These are phyloP conservation scores for Drosophila cognata DNA, from an alignment of 2,888 invertebrate genomes.

Conservation along the genomic window DNA sequence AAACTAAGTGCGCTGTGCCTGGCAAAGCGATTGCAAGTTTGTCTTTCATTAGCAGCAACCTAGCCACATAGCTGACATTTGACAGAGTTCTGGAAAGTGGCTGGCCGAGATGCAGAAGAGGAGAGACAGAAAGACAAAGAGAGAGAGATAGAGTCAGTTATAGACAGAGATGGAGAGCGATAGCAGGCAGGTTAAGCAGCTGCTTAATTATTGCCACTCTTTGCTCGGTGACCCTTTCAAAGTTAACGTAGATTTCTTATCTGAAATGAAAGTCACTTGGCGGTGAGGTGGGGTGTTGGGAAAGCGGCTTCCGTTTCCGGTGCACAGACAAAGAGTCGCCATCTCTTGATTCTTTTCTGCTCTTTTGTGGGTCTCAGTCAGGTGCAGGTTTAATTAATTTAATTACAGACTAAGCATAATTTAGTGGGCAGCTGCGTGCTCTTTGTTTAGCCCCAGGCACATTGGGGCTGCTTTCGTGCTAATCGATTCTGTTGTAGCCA, in stretches of 20 bases:
- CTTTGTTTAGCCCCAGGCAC: constrained; percentile 49
- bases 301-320: constrained; percentile 60
- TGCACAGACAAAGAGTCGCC: constrained; percentile 17
- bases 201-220: constrained; percentile 71
- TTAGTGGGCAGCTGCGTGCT: constrained; percentile 74
- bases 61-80: constrained; percentile 44
- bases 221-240: constrained; percentile 56
- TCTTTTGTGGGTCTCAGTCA: constrained; percentile 53
- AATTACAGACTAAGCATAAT: constrained; percentile 82
- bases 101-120: background rate
- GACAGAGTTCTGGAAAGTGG: constrained; percentile 28
- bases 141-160: background rate
- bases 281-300: constrained; percentile 24
- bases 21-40: constrained; percentile 58
- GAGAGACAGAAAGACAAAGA: background rate
- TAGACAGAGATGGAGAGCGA: background rate
- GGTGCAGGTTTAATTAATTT: constrained; percentile 83
- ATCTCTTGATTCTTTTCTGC: constrained; percentile 48
- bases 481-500: constrained; percentile 58
- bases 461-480: constrained; percentile 32
- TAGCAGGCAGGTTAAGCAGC: constrained; percentile 61
- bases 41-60: constrained; percentile 67
- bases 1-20: constrained; percentile 11
- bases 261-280: constrained; percentile 68
- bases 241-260: constrained; percentile 72